These are phyloP conservation scores for Phyllostomus discolor DNA, from an alignment of 2,113 vertebrate species.

Conservation along the genomic window DNA sequence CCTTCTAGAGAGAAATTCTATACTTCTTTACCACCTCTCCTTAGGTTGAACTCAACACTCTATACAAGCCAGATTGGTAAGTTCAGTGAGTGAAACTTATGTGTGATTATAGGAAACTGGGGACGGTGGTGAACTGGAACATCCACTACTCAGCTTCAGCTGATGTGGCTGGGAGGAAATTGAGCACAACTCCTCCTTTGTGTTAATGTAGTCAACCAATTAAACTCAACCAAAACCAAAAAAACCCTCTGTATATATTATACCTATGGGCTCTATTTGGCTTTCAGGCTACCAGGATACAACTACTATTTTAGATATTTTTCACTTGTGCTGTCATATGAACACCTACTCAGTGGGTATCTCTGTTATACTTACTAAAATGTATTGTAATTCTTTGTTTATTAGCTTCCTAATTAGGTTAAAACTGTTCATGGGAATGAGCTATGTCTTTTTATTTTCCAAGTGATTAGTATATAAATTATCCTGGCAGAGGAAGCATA, in stretches of 20 bases:
- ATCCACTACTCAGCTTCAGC: background rate
- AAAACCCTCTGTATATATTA: background rate
- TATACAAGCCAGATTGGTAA: background rate
- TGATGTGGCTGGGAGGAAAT: background rate
- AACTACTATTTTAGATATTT: background rate
- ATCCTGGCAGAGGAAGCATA: background rate
- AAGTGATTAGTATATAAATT: background rate
- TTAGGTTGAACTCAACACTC: background rate
- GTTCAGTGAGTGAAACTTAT: background rate
- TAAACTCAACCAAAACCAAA: background rate
- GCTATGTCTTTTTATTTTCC: background rate
- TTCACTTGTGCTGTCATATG: background rate
- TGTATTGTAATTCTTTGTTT: background rate
- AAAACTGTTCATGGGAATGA: background rate
- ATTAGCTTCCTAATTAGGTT: background rate
- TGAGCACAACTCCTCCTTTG: background rate
- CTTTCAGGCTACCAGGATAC: background rate
- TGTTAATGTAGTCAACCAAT: background rate
- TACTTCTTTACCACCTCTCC: background rate
- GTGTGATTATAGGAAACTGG: background rate
- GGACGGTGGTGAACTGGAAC: background rate
- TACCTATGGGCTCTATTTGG: background rate
- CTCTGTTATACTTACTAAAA: background rate
- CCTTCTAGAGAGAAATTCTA: background rate
- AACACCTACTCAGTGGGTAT: background rate